phyloP scores from a whole-genome alignment of 2,113 vertebrate species.

The Takifugu bimaculatus region DNA sequence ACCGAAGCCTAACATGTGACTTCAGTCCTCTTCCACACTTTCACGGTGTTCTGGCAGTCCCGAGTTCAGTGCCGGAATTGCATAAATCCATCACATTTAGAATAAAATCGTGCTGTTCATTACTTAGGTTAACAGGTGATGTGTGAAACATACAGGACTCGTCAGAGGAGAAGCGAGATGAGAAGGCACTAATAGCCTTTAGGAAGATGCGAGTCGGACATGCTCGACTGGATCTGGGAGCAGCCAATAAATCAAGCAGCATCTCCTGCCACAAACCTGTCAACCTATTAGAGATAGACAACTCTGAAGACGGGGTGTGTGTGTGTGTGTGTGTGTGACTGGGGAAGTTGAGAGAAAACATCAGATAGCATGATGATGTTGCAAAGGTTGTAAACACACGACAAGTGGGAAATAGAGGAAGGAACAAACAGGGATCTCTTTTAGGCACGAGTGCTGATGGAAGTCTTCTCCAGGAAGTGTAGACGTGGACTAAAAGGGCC shows the following conservation, averaged over 20 bases:
- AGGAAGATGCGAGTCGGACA: slow-evolving; percentile 57
- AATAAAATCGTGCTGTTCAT: slow-evolving; percentile 9
- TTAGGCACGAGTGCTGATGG: slow-evolving; percentile 39
- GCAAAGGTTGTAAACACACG: slow-evolving; percentile 40
- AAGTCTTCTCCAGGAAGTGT: slow-evolving; percentile 36
- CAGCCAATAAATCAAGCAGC: slow-evolving; percentile 71
- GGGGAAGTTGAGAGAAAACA: slow-evolving; percentile 41
- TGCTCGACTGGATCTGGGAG: slow-evolving; percentile 59
- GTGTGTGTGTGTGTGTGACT: slow-evolving; percentile 40
- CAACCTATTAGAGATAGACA: slow-evolving; percentile 65
- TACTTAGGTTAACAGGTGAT: slow-evolving; percentile 5
- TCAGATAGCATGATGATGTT: slow-evolving; percentile 19
- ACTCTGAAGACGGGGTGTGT: slow-evolving; percentile 55
- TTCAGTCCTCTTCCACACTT: background rate
- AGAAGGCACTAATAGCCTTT: slow-evolving; percentile 37
- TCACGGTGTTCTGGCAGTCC: background rate
- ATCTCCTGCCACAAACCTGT: slow-evolving; percentile 65
- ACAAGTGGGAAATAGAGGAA: slow-evolving; percentile 6
- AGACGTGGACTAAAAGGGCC: slow-evolving; percentile 57
- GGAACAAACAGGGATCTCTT: slow-evolving; percentile 1
- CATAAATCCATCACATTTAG: background rate
- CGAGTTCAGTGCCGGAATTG: background rate
- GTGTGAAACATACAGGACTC: slow-evolving; percentile 24
- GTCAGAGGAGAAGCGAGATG: slow-evolving; percentile 20
- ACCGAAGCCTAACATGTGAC: slow-evolving; percentile 12